These are phyloP conservation scores for Zophobas atratus DNA, from an alignment of 1,140 invertebrate species.

Conservation along the genomic window DNA sequence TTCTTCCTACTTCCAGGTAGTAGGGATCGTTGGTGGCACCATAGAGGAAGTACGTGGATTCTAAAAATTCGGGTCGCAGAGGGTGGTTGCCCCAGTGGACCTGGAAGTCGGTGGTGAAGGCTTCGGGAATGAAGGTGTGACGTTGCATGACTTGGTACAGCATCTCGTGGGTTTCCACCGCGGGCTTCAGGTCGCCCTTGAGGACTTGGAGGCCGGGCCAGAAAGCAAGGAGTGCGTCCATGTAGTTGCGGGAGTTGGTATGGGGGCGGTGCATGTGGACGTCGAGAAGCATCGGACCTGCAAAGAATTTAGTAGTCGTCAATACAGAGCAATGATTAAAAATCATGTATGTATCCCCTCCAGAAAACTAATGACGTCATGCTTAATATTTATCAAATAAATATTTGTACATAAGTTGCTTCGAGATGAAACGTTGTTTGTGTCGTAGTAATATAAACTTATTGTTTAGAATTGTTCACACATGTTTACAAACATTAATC, in stretches of 20 bases:
- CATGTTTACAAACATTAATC: too few relatives aligned
- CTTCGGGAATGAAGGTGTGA: slow-evolving; percentile 98
- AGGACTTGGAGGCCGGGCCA: slow-evolving; percentile 97
- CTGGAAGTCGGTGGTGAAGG: slow-evolving; percentile 95
- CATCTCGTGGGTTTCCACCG: slow-evolving; percentile 98
- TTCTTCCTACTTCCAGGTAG: slow-evolving; percentile 94
- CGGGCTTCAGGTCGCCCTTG: slow-evolving; percentile 95
- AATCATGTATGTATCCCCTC: too few relatives aligned
- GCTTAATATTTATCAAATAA: too few relatives aligned
- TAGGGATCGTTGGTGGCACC: slow-evolving; percentile 95
- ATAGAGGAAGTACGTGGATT: slow-evolving; percentile 98
- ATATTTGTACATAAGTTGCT: too few relatives aligned
- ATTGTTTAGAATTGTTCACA: too few relatives aligned
- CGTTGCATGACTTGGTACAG: slow-evolving; percentile 96
- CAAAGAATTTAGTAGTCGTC: neutral
- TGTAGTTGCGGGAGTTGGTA: slow-evolving; percentile 96
- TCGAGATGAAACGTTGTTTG: too few relatives aligned
- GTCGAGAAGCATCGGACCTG: slow-evolving; percentile 91
- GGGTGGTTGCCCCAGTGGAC: slow-evolving; percentile 99
- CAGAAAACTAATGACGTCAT: too few relatives aligned
- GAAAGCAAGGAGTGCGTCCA: slow-evolving; percentile 97
- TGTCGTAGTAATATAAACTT: too few relatives aligned
- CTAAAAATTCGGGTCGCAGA: slow-evolving; percentile 96
- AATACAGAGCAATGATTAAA: too few relatives aligned
- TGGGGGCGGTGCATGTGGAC: slow-evolving; percentile 99